A percentile compares a stretch with the other conserved stretches of the same genome.
Evolutionary conservation across 2,113 vertebrate genomes (phyloP).

Genomic region (Rhadina sibilatrix): DNA sequence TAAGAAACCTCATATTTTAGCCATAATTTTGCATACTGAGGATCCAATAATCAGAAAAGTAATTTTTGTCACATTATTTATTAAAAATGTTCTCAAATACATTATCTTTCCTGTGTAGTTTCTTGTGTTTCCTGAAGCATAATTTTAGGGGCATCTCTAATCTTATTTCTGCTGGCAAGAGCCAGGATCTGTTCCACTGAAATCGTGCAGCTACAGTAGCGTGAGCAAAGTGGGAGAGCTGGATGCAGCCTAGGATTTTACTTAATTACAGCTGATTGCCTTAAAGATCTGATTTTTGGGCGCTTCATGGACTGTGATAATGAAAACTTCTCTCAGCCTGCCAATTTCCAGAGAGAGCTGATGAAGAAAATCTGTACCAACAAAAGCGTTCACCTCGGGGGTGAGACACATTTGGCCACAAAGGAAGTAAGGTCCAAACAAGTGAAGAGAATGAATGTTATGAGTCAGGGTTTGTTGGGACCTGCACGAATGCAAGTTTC

Average conservation of each 20-base stretch:
- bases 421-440: background rate
- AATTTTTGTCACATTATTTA: slow-evolving; percentile 89
- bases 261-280: slow-evolving; percentile 25
- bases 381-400: background rate
- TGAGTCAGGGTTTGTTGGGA: background rate
- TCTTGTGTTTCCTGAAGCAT: slow-evolving; percentile 27
- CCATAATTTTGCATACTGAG: slow-evolving; percentile 88
- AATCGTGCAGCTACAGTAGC: background rate
- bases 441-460: background rate
- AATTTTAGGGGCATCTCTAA: background rate
- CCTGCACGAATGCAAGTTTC: background rate
- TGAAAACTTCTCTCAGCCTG: background rate
- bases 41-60: slow-evolving; percentile 86
- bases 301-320: slow-evolving; percentile 24
- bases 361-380: slow-evolving; percentile 21
- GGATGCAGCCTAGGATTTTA: background rate
- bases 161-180: background rate
- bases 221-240: background rate
- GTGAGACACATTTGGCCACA: background rate
- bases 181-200: background rate
- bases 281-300: slow-evolving; percentile 32
- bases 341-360: slow-evolving; percentile 8
- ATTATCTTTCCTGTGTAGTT: slow-evolving; percentile 63
- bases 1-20: slow-evolving; percentile 85
- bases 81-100: slow-evolving; percentile 90